Percentiles rank a stretch among this genome's conserved stretches.
phyloP scores from a whole-genome alignment of 2,113 vertebrate species.

The Saguinus imperator region DNA sequence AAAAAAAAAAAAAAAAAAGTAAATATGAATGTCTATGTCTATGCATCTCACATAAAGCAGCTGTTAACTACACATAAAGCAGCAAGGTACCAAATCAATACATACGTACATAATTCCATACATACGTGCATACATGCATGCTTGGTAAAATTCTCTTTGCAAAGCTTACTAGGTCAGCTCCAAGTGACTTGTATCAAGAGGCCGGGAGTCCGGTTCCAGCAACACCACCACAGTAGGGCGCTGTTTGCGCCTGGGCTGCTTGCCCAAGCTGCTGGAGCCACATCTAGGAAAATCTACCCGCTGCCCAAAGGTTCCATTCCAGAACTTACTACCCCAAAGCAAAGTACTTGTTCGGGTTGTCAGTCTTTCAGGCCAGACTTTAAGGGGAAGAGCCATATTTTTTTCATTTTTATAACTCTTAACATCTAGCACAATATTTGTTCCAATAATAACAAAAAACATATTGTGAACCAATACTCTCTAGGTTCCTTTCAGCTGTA shows the following conservation, averaged over 20 bases:
- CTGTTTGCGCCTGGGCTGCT: background rate
- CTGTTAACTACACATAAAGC: background rate
- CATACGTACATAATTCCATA: background rate
- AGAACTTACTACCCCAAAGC: background rate
- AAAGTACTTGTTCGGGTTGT: background rate
- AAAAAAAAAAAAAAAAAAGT: too few relatives aligned
- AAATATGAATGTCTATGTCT: background rate
- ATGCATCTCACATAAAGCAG: background rate
- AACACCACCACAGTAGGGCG: fast-evolving
- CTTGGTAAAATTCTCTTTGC: background rate
- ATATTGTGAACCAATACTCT: background rate
- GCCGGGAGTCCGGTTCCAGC: background rate
- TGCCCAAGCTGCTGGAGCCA: background rate
- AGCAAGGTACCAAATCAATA: background rate
- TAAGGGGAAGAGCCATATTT: background rate
- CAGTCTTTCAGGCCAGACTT: background rate
- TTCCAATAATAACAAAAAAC: background rate
- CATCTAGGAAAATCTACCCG: background rate
- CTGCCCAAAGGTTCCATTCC: background rate
- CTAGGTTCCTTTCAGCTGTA: background rate
- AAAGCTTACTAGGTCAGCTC: background rate
- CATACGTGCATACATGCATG: background rate
- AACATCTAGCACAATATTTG: background rate
- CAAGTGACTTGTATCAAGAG: background rate
- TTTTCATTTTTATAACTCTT: background rate